Conservation (phyloP, 2,797 vertebrate genomes). For the Myotis pilosus region DNA sequence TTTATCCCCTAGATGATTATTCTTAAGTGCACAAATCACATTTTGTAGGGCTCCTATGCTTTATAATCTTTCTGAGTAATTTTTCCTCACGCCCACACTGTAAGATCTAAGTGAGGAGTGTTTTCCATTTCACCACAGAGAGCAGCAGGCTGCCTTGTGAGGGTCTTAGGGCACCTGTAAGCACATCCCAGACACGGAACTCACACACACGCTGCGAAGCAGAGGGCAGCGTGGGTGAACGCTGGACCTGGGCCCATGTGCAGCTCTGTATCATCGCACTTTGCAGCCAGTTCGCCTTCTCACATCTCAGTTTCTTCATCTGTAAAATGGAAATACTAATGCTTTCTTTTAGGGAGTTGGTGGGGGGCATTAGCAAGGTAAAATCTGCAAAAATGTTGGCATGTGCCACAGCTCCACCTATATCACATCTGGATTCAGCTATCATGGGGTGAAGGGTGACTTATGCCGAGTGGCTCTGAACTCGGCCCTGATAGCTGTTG, state of each 20-base stretch:
- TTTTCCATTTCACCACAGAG: background rate
- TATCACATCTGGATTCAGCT: background rate
- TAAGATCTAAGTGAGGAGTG: background rate
- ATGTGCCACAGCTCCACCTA: background rate
- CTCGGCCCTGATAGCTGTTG: background rate
- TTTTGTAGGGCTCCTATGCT: constrained; percentile 1
- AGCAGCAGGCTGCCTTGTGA: background rate
- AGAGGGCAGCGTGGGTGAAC: background rate
- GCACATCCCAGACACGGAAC: background rate
- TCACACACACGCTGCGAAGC: background rate
- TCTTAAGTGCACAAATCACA: background rate
- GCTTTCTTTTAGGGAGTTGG: background rate
- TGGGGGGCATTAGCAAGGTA: background rate
- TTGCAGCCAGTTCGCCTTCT: background rate
- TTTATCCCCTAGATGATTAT: background rate
- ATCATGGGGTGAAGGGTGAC: background rate
- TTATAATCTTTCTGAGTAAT: constrained; percentile 36
- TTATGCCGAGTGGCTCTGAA: background rate
- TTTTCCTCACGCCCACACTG: background rate
- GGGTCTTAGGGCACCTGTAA: background rate
- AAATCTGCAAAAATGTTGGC: background rate
- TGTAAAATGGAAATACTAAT: background rate
- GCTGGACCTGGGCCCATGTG: fast-evolving
- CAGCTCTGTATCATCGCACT: background rate
- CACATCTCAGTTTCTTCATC: background rate